Evolutionary conservation across 1,140 invertebrate species (phyloP).

Genomic region (Reticulitermes speratus): DNA sequence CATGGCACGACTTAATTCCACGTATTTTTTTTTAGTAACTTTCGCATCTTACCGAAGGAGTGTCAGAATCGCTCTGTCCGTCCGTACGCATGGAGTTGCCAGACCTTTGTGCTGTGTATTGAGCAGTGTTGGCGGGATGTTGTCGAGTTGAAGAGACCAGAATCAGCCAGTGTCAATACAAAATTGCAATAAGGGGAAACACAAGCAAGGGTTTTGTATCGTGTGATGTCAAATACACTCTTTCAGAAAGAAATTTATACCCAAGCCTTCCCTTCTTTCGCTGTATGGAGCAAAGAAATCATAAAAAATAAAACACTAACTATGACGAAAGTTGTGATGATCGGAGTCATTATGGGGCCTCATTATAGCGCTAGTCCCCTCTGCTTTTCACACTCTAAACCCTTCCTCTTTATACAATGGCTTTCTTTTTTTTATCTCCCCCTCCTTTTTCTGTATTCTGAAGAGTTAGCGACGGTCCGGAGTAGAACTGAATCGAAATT

Average conservation of each 20-base stretch:
- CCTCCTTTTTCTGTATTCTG: background rate
- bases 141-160: background rate
- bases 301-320: background rate
- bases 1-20: too few relatives aligned
- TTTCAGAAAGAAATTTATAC: background rate
- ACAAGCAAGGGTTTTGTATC: background rate
- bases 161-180: background rate
- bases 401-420: background rate
- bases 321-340: background rate
- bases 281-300: background rate
- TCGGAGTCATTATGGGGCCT: constrained; percentile 7
- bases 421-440: background rate
- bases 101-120: too few relatives aligned
- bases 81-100: too few relatives aligned
- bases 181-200: background rate
- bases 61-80: too few relatives aligned
- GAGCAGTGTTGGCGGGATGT: too few relatives aligned
- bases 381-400: background rate
- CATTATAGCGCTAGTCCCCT: background rate
- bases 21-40: too few relatives aligned
- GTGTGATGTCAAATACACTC: background rate
- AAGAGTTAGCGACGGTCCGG: background rate
- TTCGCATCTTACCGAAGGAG: too few relatives aligned
- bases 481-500: background rate
- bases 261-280: background rate